Percentiles rank a stretch among this genome's conserved stretches.
Evolutionary conservation across 2,113 vertebrate genomes (phyloP).

Genomic region (Heterochromis multidens): DNA sequence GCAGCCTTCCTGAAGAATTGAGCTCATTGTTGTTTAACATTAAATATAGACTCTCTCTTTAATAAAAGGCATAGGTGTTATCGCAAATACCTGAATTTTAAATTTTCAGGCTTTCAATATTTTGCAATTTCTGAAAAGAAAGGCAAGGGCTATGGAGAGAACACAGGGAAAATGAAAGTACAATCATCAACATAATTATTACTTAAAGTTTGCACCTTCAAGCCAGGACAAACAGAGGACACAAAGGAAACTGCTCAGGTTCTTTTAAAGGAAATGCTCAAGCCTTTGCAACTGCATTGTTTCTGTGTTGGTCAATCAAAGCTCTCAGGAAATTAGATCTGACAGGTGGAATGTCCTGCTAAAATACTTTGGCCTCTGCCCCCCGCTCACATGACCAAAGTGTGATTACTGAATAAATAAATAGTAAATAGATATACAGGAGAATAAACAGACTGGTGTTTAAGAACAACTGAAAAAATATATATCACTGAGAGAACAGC

Average conservation of each 20-base stretch:
- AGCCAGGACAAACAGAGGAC: background rate
- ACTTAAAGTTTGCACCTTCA: background rate
- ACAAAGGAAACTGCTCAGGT: background rate
- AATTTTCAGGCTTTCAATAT: background rate
- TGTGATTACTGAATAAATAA: slow-evolving; percentile 45
- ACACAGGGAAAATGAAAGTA: background rate
- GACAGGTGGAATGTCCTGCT: slow-evolving; percentile 73
- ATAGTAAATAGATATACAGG: slow-evolving; percentile 3
- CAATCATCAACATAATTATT: background rate
- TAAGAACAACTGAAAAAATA: background rate
- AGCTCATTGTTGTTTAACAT: background rate
- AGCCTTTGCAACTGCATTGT: slow-evolving; percentile 43
- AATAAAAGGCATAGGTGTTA: slow-evolving; percentile 8
- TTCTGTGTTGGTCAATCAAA: slow-evolving; percentile 53
- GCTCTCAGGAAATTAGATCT: slow-evolving; percentile 68
- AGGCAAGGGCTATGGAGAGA: background rate
- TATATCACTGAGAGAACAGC: background rate
- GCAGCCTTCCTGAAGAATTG: background rate
- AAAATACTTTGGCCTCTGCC: slow-evolving; percentile 28
- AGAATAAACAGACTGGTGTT: background rate
- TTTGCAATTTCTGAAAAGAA: background rate
- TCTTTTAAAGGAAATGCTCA: background rate
- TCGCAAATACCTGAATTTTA: slow-evolving; percentile 18
- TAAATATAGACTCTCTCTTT: background rate
- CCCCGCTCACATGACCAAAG: slow-evolving; percentile 19